These are phyloP conservation scores for Cinara cedri DNA, from an alignment of 2,888 invertebrate genomes.

Conservation along the genomic window DNA sequence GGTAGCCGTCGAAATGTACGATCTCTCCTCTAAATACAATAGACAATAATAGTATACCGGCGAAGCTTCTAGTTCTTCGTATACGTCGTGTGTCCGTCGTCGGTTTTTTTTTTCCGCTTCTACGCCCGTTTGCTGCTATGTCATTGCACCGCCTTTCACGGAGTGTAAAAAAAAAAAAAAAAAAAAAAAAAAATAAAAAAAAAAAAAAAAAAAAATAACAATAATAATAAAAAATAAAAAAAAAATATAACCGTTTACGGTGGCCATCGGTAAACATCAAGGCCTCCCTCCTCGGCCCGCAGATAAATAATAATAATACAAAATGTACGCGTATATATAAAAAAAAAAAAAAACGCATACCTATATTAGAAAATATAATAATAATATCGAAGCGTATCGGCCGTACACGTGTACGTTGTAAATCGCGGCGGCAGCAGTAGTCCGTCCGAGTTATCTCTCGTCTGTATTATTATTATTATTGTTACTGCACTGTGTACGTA, in stretches of 20 bases:
- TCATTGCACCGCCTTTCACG: constrained; percentile 54
- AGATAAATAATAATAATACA: constrained; percentile 48
- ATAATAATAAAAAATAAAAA: constrained; percentile 11
- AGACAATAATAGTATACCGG: background rate
- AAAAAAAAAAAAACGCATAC: constrained; percentile 56
- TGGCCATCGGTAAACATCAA: constrained; percentile 57
- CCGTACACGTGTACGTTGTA: background rate
- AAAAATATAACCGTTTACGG: constrained; percentile 54
- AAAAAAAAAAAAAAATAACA: constrained; percentile 17
- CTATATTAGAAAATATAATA: constrained; percentile 32
- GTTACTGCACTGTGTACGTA: too few species aligned
- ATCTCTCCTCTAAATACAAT: constrained; percentile 49
- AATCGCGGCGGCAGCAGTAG: background rate
- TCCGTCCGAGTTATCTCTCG: background rate
- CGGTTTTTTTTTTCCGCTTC: constrained; percentile 29
- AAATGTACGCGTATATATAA: constrained; percentile 9
- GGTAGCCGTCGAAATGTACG: constrained; percentile 44
- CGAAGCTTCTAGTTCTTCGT: background rate
- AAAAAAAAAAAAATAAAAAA: constrained; percentile 14
- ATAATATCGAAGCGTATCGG: constrained; percentile 24
- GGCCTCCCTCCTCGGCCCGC: constrained; percentile 31
- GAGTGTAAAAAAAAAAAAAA: background rate
- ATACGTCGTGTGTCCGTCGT: background rate
- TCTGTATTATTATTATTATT: constrained; percentile 1
- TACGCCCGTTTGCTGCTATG: constrained; percentile 41